These are phyloP conservation scores for Iselma pallidipennis DNA, from an alignment of 2,888 invertebrate genomes.

Conservation along the genomic window DNA sequence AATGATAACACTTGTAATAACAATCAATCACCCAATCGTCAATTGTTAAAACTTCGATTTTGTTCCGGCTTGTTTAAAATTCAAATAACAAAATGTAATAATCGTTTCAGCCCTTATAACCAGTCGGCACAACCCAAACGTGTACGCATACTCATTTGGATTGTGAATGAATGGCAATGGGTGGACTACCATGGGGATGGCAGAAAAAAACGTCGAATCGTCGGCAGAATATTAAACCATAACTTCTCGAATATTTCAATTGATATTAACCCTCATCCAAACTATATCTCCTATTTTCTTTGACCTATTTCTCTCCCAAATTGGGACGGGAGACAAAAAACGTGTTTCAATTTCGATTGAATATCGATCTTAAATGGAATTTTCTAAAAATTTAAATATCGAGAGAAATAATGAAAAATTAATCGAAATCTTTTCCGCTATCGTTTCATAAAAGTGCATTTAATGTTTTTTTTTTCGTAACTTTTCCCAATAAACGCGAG, in stretches of 20 bases:
- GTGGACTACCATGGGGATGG: background rate
- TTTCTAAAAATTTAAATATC: no score
- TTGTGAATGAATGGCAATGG: background rate
- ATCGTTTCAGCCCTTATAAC: conserved; percentile 22
- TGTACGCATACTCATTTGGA: background rate
- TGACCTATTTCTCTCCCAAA: conserved; percentile 25
- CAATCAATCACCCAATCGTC: background rate
- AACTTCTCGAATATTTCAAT: conserved; percentile 40
- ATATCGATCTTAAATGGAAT: no score
- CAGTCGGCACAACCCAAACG: background rate
- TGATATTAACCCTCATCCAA: conserved; percentile 34
- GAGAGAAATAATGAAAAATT: no score
- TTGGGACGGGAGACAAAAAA: no score
- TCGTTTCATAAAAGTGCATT: conserved; percentile 6
- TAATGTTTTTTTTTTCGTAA: background rate
- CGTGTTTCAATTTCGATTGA: conserved; percentile 38
- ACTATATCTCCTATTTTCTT: conserved; percentile 37
- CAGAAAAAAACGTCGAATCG: conserved; percentile 22
- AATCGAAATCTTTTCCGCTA: no score
- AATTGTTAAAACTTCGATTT: conserved; percentile 1
- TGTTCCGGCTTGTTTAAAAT: conserved; percentile 14
- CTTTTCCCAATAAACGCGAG: conserved; percentile 22
- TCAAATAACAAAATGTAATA: conserved; percentile 27
- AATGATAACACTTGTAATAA: conserved; percentile 1
- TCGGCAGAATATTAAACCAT: conserved; percentile 37